Evolutionary conservation across 2,888 invertebrate species (phyloP).

Genomic region (Ectemnius continuus): DNA sequence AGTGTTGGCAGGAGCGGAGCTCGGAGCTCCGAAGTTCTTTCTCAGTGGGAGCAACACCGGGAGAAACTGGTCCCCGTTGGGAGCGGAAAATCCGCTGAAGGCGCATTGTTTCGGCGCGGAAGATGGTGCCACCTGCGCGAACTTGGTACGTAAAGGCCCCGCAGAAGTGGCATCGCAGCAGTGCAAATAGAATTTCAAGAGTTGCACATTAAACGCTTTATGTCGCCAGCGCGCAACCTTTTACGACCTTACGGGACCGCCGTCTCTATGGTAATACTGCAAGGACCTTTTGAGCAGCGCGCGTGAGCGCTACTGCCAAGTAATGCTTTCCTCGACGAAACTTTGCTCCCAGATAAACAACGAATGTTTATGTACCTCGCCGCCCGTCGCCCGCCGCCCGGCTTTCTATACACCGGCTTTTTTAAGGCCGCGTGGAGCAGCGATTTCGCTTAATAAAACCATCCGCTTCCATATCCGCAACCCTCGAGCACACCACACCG

Average conservation of each 20-base stretch:
- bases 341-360: slow-evolving; percentile 54
- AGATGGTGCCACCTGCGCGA: slow-evolving; percentile 54
- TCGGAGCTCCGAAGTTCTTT: slow-evolving; percentile 6
- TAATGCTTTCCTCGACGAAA: slow-evolving; percentile 53
- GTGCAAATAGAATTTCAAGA: slow-evolving; percentile 66
- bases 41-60: not conserved
- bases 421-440: slow-evolving; percentile 29
- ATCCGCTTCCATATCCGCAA: too few relatives aligned
- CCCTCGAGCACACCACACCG: slow-evolving; percentile 4
- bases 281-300: slow-evolving; percentile 59
- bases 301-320: slow-evolving; percentile 30
- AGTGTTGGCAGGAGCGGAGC: slow-evolving; percentile 1
- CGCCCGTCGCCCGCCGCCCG: not conserved
- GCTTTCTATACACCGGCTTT: slow-evolving; percentile 25
- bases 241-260: slow-evolving; percentile 59
- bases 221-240: slow-evolving; percentile 62
- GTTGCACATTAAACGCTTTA: slow-evolving; percentile 65
- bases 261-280: slow-evolving; percentile 63
- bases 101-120: slow-evolving; percentile 52
- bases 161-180: slow-evolving; percentile 47
- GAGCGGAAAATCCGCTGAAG: slow-evolving; percentile 33
- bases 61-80: slow-evolving; percentile 31
- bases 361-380: slow-evolving; percentile 44
- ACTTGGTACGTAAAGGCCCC: slow-evolving; percentile 41
- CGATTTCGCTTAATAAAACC: slow-evolving; percentile 40